phyloP scores from a whole-genome alignment of 2,113 vertebrate genomes.

The Pseudolaguvia tuberculata region DNA sequence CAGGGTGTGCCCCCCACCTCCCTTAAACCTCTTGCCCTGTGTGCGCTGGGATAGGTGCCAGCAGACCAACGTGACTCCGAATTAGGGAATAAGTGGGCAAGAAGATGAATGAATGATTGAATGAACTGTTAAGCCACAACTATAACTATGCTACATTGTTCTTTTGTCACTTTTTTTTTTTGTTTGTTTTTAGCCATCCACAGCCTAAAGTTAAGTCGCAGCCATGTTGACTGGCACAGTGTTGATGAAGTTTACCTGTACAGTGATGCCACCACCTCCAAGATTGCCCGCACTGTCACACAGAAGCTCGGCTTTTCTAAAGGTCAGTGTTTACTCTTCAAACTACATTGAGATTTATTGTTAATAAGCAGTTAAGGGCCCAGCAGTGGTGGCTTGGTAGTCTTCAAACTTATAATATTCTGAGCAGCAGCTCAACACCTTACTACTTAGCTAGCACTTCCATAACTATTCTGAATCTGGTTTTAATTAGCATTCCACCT shows the following conservation, averaged over 20 bases:
- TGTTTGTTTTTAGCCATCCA: conserved; percentile 75
- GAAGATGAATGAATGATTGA: too few species aligned
- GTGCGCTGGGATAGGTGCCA: too few species aligned
- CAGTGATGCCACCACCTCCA: conserved; percentile 96
- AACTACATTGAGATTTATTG: background rate
- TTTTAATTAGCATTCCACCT: background rate
- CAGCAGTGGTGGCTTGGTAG: too few species aligned
- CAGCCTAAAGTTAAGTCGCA: conserved; percentile 88
- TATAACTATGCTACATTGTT: conserved; percentile 27
- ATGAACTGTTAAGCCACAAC: background rate
- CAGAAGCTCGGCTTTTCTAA: conserved; percentile 97
- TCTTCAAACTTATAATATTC: too few species aligned
- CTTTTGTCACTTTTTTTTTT: background rate
- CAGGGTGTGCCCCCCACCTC: too few species aligned
- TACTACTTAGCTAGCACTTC: too few species aligned
- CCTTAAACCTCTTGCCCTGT: too few species aligned
- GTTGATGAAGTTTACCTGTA: conserved; percentile 96
- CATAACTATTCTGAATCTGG: background rate
- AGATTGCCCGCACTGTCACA: conserved; percentile 93
- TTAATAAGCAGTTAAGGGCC: too few species aligned
- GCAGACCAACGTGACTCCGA: too few species aligned
- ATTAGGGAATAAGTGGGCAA: too few species aligned
- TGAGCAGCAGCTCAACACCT: too few species aligned
- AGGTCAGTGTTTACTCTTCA: conserved; percentile 69
- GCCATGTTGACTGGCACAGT: conserved; percentile 94